phyloP scores from a whole-genome alignment of 2,797 vertebrate genomes.

The Lepidocolaptes lacrymiger region DNA sequence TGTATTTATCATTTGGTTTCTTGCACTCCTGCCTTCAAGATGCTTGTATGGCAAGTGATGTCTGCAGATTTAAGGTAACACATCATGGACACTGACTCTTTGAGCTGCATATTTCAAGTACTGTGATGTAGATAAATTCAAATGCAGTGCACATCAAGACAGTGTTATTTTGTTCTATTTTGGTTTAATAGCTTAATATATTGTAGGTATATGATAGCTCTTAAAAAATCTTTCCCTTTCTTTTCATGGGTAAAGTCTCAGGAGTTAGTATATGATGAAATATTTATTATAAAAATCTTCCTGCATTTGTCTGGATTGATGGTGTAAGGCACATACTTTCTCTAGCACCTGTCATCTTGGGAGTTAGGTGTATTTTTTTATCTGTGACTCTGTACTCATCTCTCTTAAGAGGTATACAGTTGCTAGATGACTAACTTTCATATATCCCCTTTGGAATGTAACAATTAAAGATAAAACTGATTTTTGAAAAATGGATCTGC shows the following conservation, averaged over 20 bases:
- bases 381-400: conserved; percentile 50
- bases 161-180: conserved; percentile 60
- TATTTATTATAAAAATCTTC: conserved; percentile 64
- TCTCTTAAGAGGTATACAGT: conserved; percentile 56
- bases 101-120: conserved; percentile 59
- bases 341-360: conserved; percentile 54
- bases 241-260: conserved; percentile 68
- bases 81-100: conserved; percentile 54
- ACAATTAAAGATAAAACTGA: conserved; percentile 73
- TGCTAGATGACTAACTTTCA: conserved; percentile 68
- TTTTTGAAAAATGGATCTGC: conserved; percentile 66
- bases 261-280: conserved; percentile 65
- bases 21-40: conserved; percentile 47
- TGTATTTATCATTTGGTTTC: conserved; percentile 59
- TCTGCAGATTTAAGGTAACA: conserved; percentile 16
- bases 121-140: conserved; percentile 70
- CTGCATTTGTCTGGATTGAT: conserved; percentile 58
- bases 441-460: conserved; percentile 74
- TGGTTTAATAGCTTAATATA: conserved; percentile 68
- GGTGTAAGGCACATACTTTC: conserved; percentile 57
- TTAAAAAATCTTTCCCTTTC: conserved; percentile 28
- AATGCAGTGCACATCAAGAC: conserved; percentile 61
- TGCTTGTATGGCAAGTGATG: conserved; percentile 51
- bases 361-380: conserved; percentile 66
- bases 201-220: conserved; percentile 62